Percentiles rank a stretch among this genome's conserved stretches.
phyloP scores from a whole-genome alignment of 2,888 invertebrate genomes.

The Brachypalpus laphriformis region DNA sequence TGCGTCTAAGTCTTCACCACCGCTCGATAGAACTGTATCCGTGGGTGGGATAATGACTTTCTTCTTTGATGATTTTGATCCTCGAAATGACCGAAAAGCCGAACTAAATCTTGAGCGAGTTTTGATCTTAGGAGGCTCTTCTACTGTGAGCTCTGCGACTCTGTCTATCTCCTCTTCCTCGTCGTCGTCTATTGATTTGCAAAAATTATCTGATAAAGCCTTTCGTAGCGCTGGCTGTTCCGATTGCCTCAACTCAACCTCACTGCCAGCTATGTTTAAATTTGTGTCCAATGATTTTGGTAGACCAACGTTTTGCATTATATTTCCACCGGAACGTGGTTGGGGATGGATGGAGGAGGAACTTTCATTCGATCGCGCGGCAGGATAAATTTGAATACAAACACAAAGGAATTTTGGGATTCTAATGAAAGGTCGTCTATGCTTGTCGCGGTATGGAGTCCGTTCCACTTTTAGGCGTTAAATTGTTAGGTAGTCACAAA shows the following conservation, averaged over 20 bases:
- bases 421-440: conserved; percentile 1
- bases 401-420: conserved; percentile 40
- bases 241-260: conserved; percentile 46
- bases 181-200: conserved; percentile 47
- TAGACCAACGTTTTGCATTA: conserved; percentile 80
- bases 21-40: conserved; percentile 76
- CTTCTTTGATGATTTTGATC: conserved; percentile 76
- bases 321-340: conserved; percentile 73
- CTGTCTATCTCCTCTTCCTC: conserved; percentile 33
- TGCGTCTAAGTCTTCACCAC: conserved; percentile 75
- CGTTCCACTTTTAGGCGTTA: conserved; percentile 39
- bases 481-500: not conserved
- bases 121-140: conserved; percentile 77
- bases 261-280: conserved; percentile 59
- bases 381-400: conserved; percentile 39
- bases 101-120: conserved; percentile 80
- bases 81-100: conserved; percentile 79
- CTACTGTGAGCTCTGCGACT: conserved; percentile 51
- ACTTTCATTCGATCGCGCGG: conserved; percentile 25
- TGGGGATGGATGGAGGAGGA: conserved; percentile 12
- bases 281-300: conserved; percentile 65
- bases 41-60: conserved; percentile 65
- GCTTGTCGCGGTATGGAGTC: not conserved
- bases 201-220: conserved; percentile 65
- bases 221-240: conserved; percentile 64